Evolutionary conservation across 1,140 invertebrate species (phyloP).

Genomic region (Heliothis virescens): DNA sequence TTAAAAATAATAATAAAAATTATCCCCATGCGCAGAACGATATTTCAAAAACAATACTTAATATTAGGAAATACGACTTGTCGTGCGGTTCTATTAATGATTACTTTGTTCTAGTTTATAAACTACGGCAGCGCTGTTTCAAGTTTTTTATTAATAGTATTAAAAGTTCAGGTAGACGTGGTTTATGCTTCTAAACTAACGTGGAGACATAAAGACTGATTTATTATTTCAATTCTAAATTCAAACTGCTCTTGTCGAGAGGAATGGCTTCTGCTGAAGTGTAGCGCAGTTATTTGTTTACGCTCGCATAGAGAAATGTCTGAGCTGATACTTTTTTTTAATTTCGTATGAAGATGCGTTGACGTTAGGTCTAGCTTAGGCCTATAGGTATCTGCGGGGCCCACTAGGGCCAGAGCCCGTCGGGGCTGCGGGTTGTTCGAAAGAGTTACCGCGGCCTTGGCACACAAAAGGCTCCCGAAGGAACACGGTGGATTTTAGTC

Average conservation of each 20-base stretch:
- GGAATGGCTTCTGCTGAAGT: not conserved
- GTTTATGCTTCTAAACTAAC: conserved; percentile 17
- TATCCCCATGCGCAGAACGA: not conserved
- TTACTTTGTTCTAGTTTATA: conserved; percentile 27
- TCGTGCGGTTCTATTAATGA: conserved; percentile 36
- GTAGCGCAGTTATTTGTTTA: too few relatives aligned
- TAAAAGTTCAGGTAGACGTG: conserved; percentile 27
- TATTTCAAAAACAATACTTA: conserved; percentile 40
- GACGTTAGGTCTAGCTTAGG: too few relatives aligned
- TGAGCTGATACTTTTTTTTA: too few relatives aligned
- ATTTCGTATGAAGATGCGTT: too few relatives aligned
- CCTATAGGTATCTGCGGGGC: too few relatives aligned
- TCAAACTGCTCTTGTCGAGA: not conserved
- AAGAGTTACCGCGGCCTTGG: too few relatives aligned
- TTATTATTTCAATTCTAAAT: not conserved
- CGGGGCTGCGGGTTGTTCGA: too few relatives aligned
- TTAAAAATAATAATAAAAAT: too few relatives aligned
- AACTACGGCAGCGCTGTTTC: conserved; percentile 9
- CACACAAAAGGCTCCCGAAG: too few relatives aligned
- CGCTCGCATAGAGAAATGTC: too few relatives aligned
- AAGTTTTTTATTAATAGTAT: conserved; percentile 33
- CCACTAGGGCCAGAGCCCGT: too few relatives aligned
- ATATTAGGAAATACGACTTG: conserved; percentile 16
- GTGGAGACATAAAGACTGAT: conserved; percentile 10
- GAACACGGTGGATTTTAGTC: too few relatives aligned